Percentiles rank a stretch among this genome's conserved stretches.
Evolutionary conservation across 2,797 vertebrate genomes (phyloP).

Genomic region (Chaunax sp.): DNA sequence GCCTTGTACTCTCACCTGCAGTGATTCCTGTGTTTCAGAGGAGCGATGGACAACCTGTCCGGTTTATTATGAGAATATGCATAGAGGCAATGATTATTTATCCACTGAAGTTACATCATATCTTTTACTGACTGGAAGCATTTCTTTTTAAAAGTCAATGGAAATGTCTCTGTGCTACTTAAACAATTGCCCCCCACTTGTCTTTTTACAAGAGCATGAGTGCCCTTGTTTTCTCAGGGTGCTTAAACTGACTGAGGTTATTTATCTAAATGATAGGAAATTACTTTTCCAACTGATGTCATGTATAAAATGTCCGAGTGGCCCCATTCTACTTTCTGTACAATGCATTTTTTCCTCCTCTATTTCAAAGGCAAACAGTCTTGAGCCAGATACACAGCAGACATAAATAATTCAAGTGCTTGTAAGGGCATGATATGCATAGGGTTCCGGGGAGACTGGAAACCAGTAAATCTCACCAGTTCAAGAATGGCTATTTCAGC

Average conservation of each 20-base stretch:
- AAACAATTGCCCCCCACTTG: neutral
- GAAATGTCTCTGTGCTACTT: conserved; percentile 1
- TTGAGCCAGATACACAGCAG: conserved; percentile 50
- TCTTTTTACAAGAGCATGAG: conserved; percentile 2
- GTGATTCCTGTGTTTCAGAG: conserved; percentile 30
- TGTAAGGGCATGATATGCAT: conserved; percentile 59
- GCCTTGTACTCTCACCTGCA: conserved; percentile 55
- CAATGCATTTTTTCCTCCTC: conserved; percentile 50
- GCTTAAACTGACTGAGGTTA: conserved; percentile 2
- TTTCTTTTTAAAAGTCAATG: neutral
- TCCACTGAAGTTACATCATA: neutral
- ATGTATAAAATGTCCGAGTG: conserved; percentile 18
- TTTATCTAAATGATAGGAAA: conserved; percentile 21
- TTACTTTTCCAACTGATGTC: conserved; percentile 20
- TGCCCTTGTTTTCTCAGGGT: neutral
- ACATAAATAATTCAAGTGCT: conserved; percentile 76
- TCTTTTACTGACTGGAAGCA: neutral
- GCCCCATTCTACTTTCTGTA: conserved; percentile 22
- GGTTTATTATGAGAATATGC: conserved; percentile 19
- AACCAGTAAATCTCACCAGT: conserved; percentile 54
- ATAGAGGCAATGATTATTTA: conserved; percentile 6
- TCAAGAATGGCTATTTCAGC: conserved; percentile 55
- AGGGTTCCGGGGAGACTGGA: conserved; percentile 57
- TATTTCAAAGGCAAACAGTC: conserved; percentile 49
- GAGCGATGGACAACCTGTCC: conserved; percentile 43